Evolutionary conservation across 1,140 invertebrate species (phyloP).

Genomic region (Pseudoatta argentina): DNA sequence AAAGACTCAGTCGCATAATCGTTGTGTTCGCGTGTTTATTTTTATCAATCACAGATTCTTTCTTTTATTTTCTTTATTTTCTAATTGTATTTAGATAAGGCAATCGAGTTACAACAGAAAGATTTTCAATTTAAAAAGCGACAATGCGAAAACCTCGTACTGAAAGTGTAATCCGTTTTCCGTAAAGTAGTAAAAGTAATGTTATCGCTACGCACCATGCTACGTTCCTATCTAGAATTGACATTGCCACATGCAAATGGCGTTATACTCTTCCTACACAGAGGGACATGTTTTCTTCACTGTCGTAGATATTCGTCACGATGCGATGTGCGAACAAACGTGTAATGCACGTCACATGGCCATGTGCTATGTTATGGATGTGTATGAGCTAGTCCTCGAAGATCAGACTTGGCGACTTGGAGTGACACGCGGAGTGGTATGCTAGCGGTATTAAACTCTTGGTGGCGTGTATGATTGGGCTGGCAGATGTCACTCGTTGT

Average conservation of each 20-base stretch:
- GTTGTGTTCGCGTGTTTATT: neutral
- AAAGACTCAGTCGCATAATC: constrained; percentile 14
- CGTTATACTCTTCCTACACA: constrained; percentile 5
- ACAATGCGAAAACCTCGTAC: neutral
- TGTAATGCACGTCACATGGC: neutral
- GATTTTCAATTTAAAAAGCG: neutral
- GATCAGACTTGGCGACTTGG: constrained; percentile 48
- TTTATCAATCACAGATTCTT: neutral
- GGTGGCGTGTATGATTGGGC: constrained; percentile 81
- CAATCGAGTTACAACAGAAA: neutral
- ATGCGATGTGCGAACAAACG: constrained; percentile 21
- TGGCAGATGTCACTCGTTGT: constrained; percentile 85
- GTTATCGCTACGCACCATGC: neutral
- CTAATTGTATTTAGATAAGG: neutral
- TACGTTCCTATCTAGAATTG: constrained; percentile 14
- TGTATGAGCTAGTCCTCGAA: constrained; percentile 11
- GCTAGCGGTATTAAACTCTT: constrained; percentile 71
- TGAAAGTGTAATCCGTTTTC: neutral
- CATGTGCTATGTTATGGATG: neutral
- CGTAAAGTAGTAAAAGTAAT: constrained; percentile 2
- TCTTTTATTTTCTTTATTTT: neutral
- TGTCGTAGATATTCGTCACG: constrained; percentile 45
- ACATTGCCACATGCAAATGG: constrained; percentile 14
- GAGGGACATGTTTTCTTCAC: constrained; percentile 21
- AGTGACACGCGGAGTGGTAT: constrained; percentile 66